phyloP scores from a whole-genome alignment of 2,888 invertebrate species.

The Drosophila fulvimacula region DNA sequence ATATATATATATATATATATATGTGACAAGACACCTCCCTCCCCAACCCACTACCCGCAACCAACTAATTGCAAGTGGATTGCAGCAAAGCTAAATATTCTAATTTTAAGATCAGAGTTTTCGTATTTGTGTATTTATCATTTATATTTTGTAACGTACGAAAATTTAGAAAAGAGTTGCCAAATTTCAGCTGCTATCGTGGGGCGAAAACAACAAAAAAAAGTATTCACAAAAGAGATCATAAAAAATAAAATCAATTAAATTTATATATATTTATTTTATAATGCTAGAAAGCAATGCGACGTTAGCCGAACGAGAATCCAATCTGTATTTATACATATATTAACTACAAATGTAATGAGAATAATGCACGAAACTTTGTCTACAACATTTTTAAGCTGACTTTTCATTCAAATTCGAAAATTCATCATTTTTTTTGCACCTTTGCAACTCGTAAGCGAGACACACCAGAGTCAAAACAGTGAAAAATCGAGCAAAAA shows the following conservation, averaged over 20 bases:
- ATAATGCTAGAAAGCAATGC: slow-evolving; percentile 29
- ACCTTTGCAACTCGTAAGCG: slow-evolving; percentile 49
- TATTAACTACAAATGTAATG: slow-evolving; percentile 41
- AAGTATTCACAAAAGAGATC: slow-evolving; percentile 54
- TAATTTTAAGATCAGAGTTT: slow-evolving; percentile 44
- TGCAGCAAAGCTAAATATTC: slow-evolving; percentile 43
- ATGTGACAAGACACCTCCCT: not conserved
- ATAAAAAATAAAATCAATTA: not conserved
- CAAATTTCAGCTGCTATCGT: slow-evolving; percentile 46
- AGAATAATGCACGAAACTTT: slow-evolving; percentile 62
- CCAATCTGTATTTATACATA: slow-evolving; percentile 61
- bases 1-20: not conserved
- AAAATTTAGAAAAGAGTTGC: slow-evolving; percentile 48
- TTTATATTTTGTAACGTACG: slow-evolving; percentile 23
- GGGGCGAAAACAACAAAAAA: slow-evolving; percentile 17
- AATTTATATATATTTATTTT: slow-evolving; percentile 28
- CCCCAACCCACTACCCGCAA: not conserved
- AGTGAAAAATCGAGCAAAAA: slow-evolving; percentile 13
- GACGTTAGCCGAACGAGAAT: slow-evolving; percentile 37
- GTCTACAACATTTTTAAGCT: slow-evolving; percentile 52
- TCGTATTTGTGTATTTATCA: slow-evolving; percentile 46
- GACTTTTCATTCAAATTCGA: slow-evolving; percentile 64
- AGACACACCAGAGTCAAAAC: slow-evolving; percentile 35
- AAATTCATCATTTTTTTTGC: slow-evolving; percentile 54
- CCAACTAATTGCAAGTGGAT: slow-evolving; percentile 14